Evolutionary conservation across 1,140 invertebrate genomes (phyloP).

Genomic region (Heliconius nattereri): DNA sequence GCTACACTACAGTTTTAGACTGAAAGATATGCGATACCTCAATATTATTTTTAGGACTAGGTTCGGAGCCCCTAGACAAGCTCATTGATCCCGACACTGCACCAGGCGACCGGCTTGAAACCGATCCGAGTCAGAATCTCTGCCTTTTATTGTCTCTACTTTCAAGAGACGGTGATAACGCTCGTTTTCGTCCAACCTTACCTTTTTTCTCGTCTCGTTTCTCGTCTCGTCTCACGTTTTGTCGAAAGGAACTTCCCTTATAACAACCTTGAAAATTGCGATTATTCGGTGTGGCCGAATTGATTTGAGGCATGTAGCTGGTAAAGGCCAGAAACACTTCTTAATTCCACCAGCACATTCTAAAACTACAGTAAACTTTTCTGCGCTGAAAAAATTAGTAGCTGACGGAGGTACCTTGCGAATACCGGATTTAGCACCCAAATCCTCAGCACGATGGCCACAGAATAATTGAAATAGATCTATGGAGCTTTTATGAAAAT

Average conservation of each 20-base stretch:
- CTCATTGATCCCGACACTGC: slow-evolving; percentile 26
- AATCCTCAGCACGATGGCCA: slow-evolving; percentile 42
- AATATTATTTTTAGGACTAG: slow-evolving; percentile 42
- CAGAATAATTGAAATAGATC: slow-evolving; percentile 36
- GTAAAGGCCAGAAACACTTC: no score
- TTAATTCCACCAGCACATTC: no score
- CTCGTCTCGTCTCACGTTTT: no score
- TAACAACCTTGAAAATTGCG: neutral
- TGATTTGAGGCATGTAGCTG: no score
- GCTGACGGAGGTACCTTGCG: slow-evolving; percentile 38
- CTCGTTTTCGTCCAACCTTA: slow-evolving; percentile 5
- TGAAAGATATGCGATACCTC: slow-evolving; percentile 47
- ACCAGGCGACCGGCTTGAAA: slow-evolving; percentile 39
- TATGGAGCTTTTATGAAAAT: no score
- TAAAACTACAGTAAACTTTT: no score
- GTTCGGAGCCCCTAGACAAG: slow-evolving; percentile 36
- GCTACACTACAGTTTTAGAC: slow-evolving; percentile 31
- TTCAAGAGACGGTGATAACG: neutral
- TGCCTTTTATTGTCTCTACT: slow-evolving; percentile 19
- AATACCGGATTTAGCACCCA: slow-evolving; percentile 23
- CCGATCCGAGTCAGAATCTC: slow-evolving; percentile 28
- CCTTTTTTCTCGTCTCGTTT: neutral
- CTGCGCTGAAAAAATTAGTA: neutral
- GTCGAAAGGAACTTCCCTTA: slow-evolving; percentile 5
- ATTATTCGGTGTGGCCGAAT: neutral